phyloP scores from a whole-genome alignment of 2,888 invertebrate species.

The Deroplatys truncata region DNA sequence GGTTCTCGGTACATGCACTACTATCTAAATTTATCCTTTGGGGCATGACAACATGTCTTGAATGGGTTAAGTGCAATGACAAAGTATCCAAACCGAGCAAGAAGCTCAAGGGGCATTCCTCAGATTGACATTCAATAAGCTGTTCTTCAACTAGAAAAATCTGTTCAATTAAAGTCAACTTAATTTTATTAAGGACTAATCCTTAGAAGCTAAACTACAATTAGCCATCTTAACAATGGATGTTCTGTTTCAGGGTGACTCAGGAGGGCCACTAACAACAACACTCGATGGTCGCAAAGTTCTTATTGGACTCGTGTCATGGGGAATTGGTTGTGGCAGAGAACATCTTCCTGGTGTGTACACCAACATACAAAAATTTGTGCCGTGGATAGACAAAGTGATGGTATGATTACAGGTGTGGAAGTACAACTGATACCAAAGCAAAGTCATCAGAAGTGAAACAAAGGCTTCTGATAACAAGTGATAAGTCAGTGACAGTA shows the following conservation, averaged over 20 bases:
- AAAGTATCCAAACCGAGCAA: too few relatives aligned
- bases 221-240: too few relatives aligned
- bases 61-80: too few relatives aligned
- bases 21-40: too few relatives aligned
- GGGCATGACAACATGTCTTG: too few relatives aligned
- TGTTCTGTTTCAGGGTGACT: constrained; percentile 49
- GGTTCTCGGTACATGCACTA: too few relatives aligned
- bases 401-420: constrained; percentile 42
- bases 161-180: too few relatives aligned
- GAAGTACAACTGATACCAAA: not conserved
- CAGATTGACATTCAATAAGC: too few relatives aligned
- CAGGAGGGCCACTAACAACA: constrained; percentile 85
- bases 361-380: constrained; percentile 88
- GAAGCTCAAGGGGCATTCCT: too few relatives aligned
- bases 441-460: not conserved
- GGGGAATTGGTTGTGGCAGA: constrained; percentile 88
- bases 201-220: too few relatives aligned
- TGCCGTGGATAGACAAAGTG: constrained; percentile 86
- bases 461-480: not conserved
- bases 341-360: constrained; percentile 89
- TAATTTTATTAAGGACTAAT: too few relatives aligned
- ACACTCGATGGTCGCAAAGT: constrained; percentile 81
- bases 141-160: too few relatives aligned
- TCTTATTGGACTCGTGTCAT: constrained; percentile 82
- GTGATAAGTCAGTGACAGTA: not conserved